These are phyloP conservation scores for Calidris pugnax DNA, from an alignment of 2,113 vertebrate genomes.

Conservation along the genomic window DNA sequence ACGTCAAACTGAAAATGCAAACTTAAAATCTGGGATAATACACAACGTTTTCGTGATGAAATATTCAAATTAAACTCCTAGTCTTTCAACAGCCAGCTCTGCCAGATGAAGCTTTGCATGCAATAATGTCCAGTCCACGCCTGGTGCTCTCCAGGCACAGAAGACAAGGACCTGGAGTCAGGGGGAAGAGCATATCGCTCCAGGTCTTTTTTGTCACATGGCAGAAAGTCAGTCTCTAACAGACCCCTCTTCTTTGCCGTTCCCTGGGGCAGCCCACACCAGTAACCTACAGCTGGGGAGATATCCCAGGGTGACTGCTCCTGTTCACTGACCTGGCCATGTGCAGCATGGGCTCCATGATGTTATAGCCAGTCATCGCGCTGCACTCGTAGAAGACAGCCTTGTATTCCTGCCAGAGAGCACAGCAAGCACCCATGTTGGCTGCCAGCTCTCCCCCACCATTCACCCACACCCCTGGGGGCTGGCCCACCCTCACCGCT, in stretches of 20 bases:
- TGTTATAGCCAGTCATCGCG: conserved; percentile 74
- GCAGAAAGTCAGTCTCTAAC: neutral
- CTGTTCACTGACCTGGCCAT: conserved; percentile 76
- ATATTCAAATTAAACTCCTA: neutral
- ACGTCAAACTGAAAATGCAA: neutral
- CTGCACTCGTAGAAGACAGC: conserved; percentile 87
- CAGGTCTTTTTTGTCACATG: neutral
- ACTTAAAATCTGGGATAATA: neutral
- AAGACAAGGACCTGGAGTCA: neutral
- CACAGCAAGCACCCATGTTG: neutral
- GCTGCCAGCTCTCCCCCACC: neutral
- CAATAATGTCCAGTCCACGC: accelerated
- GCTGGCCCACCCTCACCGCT: neutral
- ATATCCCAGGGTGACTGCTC: neutral
- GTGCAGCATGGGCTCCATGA: conserved; percentile 78
- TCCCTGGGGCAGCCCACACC: neutral
- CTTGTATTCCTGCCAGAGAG: conserved; percentile 77
- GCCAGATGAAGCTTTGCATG: neutral
- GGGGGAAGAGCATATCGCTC: neutral
- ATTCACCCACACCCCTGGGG: neutral
- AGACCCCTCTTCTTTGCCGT: neutral
- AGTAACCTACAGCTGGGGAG: neutral
- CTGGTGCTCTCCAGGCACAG: neutral
- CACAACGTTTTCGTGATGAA: neutral
- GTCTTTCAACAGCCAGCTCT: neutral